Evolutionary conservation across 2,797 vertebrate genomes (phyloP), one percentile per base, ranked within the genome.

Genomic region (Toxotes lorentzi): DNA sequence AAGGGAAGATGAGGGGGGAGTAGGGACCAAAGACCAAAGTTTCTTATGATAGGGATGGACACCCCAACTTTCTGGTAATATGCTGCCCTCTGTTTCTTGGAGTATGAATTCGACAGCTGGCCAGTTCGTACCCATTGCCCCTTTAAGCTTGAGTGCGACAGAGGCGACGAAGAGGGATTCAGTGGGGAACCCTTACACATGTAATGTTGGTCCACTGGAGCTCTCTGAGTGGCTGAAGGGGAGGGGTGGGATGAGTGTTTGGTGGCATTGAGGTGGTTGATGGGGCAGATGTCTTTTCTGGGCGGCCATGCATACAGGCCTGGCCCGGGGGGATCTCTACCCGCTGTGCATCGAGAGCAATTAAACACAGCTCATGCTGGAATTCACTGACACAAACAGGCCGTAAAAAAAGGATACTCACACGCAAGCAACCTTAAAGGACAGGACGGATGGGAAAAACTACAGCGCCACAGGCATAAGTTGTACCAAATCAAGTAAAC

Each of bases 331-430:
- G 90, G 90, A 81, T 76, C 73, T 50, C 78, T 73, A 77, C 86
- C 86, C 78, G 47, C 87, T 79, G 88, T 71, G 88, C 89, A 90
- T 92, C 86, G 83, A 59, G 86, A 87, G 86, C 90, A 91, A 91
- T 92, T 93, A 91, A 88, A 87, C 92, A 78, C 71, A 13, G 79
- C 84, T 89, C 78, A 48, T 71, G 78, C 75, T 60, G 70, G 81
- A 85, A 76, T 71, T 90, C 85, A 85, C 62, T 48, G 83, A 82
- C 61, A 78, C 73, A 90, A 83, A 87, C 80, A 61, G 69, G 82
- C 82, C 16, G 76, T 81, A 89, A 91, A 89, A 89, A 30, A 79
- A 84, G 54, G 67, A 68, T 45, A 77, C 48, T 43, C 74, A 70
- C 79, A 82, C 8, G 51, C 82, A 81, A 79, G 78, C 84, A 78